Base-by-base conservation (phyloP, 2,797 vertebrate species). In the Enteromius fasciolatus region DNA sequence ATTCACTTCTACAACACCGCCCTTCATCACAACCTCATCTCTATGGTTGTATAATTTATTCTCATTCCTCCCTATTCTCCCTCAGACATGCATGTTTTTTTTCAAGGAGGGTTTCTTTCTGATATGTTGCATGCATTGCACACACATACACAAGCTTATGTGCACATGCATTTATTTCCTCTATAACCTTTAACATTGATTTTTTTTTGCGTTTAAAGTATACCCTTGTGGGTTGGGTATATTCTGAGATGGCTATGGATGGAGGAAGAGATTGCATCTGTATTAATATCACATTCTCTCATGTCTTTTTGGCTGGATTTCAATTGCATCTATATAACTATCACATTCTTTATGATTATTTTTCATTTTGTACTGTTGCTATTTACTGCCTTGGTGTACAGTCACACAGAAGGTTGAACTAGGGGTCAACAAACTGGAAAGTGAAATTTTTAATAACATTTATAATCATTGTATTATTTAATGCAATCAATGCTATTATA, bases 61-160 rank as follows among this genome's bases (percentile, higher is more conserved):
- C 11, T 25, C 20, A 64, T 61, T 83, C 61, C 28, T 46, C 25
- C 59, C 23, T 33, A 5, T 57, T 66, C 18, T 70, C 4, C 64
- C 87, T 88, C 87, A 87, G 88, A 89, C 41, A 74, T 54, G n/a
- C 9, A 6, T 18, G 7, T 54, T 25, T 85, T 90, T 86, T 91
- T 90, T 87, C 91, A 83, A 85, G 87, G 88, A 80, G 86, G 83
- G 64, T 50, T 87, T 84, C 85, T 7, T 66, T 52, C 4, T 75
- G 54, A 59, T 48, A 20, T 59, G 31, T 33, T n/a, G 78, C 28
- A 81, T 6, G 76, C 41, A 12, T 44, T 44, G 41, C 28, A 68
- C 80, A 70, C 44, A 73, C 7, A 87, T 79, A 67, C 17, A 67
- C 11, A 31, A 20, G 50, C 10, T 44, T 5, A 15, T 25, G 17